These are phyloP conservation scores for Calephelis virginiensis DNA, from an alignment of 1,140 invertebrate genomes.

Conservation along the genomic window DNA sequence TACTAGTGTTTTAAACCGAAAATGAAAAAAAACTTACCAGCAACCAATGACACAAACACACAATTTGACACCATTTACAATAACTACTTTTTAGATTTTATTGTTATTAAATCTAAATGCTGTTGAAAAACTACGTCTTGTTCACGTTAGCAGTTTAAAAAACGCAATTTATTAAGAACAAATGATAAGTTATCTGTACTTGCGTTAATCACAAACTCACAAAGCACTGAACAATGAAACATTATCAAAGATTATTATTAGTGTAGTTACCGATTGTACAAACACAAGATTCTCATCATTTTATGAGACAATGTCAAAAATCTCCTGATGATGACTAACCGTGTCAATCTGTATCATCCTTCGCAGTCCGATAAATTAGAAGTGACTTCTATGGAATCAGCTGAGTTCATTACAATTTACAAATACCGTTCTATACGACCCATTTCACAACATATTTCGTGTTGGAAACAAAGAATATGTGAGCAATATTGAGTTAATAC, in stretches of 20 bases:
- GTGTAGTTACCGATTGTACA: constrained; percentile 44
- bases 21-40: constrained; percentile 41
- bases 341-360: constrained; percentile 65
- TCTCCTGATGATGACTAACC: constrained; percentile 70
- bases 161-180: constrained; percentile 47
- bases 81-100: constrained; percentile 13
- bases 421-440: constrained; percentile 11
- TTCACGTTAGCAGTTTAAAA: constrained; percentile 32
- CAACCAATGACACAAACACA: constrained; percentile 55
- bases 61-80: constrained; percentile 63
- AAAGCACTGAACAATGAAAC: constrained; percentile 64
- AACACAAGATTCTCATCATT: constrained; percentile 44
- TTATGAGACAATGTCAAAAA: constrained; percentile 49
- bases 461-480: constrained; percentile 27
- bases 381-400: constrained; percentile 64
- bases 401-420: constrained; percentile 41
- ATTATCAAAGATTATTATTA: constrained; percentile 53
- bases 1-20: too few relatives aligned
- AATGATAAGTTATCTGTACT: constrained; percentile 66
- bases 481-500: constrained; percentile 43
- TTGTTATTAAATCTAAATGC: constrained; percentile 29
- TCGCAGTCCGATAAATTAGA: constrained; percentile 46
- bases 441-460: constrained; percentile 23
- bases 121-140: background rate
- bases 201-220: constrained; percentile 61